Base-by-base conservation (phyloP, 2,113 vertebrate genomes). In the human region DNA sequence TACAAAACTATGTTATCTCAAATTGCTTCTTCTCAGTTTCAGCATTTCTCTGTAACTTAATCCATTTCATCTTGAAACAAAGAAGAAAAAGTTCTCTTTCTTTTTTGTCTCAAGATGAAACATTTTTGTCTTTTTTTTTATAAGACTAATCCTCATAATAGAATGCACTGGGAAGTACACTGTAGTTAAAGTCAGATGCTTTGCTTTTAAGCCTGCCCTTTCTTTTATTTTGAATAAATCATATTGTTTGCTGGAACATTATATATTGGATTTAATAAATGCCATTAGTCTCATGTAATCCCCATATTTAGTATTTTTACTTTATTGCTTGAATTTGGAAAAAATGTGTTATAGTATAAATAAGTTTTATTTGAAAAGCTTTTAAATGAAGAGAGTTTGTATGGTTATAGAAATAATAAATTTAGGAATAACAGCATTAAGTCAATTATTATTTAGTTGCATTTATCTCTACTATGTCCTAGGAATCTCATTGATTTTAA, bases 381-480 rank as follows among this genome's bases (percentile, higher is more conserved):
- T 93, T 91, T 93, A 91, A 84, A 76, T 32, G 55, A 96, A 91
- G 13, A 84, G 10, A 61, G 23, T 23, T 96, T 93, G 89, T 94
- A 86, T 38, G 72, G n/a, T 87, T 82, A 55, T 38, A 50, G 61
- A 88, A 93, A 20, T 89, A 96, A 93, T 93, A 76, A 43, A 57
- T 95, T 76, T 95, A 64, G 89, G 78, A 87, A 89, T 73, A 83
- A 76, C n/a, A 89, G 32, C 52, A 50, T 92, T 66, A 59, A 90
- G 75, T 38, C 25, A 61, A 32, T 96, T 96, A 85, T 82, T 96
- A 43, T 89, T 89, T 96, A 91, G 82, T 94, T 96, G n/a, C 27
- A 90, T 92, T 97, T 97, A 94, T 94, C 61, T 90, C 30, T 81
- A 57, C 90, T 93, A 59, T 80, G 83, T 92, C 76, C 91, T 92